Base-by-base conservation (phyloP, 2,797 vertebrate species). In the Lepilemur ruficaudatus region DNA sequence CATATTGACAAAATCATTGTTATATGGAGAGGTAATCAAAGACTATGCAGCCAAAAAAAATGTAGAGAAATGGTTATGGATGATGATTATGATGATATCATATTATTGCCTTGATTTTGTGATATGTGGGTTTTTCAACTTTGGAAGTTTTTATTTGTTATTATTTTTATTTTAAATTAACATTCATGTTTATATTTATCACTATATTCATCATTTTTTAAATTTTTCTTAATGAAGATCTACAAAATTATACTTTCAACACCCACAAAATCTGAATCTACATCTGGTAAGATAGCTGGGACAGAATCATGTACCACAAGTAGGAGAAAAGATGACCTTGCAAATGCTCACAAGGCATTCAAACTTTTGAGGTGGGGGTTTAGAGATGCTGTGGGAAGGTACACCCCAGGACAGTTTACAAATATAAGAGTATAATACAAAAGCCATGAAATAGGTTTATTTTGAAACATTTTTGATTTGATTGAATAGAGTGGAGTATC, bases 141-240 rank as follows among this genome's bases (percentile, higher is more conserved):
- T 86, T 67, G 20, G 8, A 61, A 61, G 13, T 69, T 69, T 70
- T 35, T 11, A 5, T 23, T 80, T 72, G 6, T 50, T 92, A 43
- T 48, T 35, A 43, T 43, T 59, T 93, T 50, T 38, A 80, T 69
- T 75, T 46, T 91, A 80, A 80, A 35, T 76, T 70, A 81, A 25
- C 1, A 48, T 13, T 41, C 23, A 63, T 59, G 17, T 30, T 91
- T 43, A 30, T 17, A 55, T 46, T 5, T 41, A 50, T 59, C 41
- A 23, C 70, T 70, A 46, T 50, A 38, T 35, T 35, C 28, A 46
- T 22, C 14, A 61, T 61, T 6, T 38, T 67, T 59, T n/a, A n/a
- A n/a, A 8, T 48, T 72, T 89, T 82, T 65, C 23, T 79, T 86
- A 96, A 76, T 75, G 14, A 63, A 2, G 7, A 13, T 0, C 46